A percentile compares a stretch with the other conserved stretches of the same genome.
These are phyloP conservation scores for Acrobeloides nanus DNA, from an alignment of 2,888 invertebrate genomes.

Conservation along the genomic window DNA sequence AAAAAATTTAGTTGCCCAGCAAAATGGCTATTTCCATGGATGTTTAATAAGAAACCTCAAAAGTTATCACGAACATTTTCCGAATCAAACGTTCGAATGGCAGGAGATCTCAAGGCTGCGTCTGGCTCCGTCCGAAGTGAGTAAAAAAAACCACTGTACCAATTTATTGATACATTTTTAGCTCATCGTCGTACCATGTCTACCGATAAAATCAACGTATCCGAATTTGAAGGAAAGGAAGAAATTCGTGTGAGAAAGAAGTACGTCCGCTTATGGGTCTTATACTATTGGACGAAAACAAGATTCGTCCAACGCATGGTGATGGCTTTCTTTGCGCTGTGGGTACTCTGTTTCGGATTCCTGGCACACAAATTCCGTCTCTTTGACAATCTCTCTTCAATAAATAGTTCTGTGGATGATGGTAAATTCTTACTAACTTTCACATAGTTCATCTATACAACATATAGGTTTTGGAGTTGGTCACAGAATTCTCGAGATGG, in stretches of 20 bases:
- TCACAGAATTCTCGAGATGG: conserved; percentile 34
- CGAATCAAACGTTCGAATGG: too few species aligned
- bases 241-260: conserved; percentile 1
- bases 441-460: too few species aligned
- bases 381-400: too few species aligned
- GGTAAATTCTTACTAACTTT: too few species aligned
- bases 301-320: conserved; percentile 35
- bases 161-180: conserved; percentile 3
- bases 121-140: too few species aligned
- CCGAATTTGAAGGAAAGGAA: too few species aligned
- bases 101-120: too few species aligned
- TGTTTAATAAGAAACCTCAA: conserved; percentile 13
- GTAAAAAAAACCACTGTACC: background rate
- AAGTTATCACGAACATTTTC: too few species aligned
- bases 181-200: conserved; percentile 17
- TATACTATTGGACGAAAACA: conserved; percentile 45
- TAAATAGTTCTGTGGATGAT: too few species aligned
- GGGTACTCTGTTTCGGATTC: conserved; percentile 42
- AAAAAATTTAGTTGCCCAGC: too few species aligned
- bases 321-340: conserved; percentile 33
- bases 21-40: conserved; percentile 30
- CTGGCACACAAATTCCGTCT: conserved; percentile 35
- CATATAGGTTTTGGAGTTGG: conserved; percentile 29
- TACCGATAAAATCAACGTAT: conserved; percentile 12
- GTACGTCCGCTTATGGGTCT: conserved; percentile 28